Base-by-base conservation (phyloP, 2,888 invertebrate genomes). In the Baccha elongata region DNA sequence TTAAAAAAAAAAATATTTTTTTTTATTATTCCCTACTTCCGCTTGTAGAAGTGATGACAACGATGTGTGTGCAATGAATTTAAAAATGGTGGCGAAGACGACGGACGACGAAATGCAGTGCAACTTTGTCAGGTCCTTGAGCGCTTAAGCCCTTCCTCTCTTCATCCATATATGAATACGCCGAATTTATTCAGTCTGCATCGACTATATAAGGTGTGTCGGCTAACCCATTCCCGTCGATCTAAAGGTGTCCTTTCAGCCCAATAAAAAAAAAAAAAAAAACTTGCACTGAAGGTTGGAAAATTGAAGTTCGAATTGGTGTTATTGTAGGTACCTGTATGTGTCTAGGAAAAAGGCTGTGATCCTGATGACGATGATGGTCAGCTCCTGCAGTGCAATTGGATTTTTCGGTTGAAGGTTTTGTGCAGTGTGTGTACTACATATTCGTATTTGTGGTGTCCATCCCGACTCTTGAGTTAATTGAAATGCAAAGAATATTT, bases 401-500 rank as follows among this genome's bases (percentile, higher is more conserved):
- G 81, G 67, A 83, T 67, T 83, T 76, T 58, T 19, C 2, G 32
- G 50, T 11, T 42, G 17, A 52, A 40, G 29, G 8, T 23, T n/a
- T n/a, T 35, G 29, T 10, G 8, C 26, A 11, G 35, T 19, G 0
- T 35, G 23, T 35, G 15, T 40, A 8, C n/a, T 23, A 10, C 40
- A 19, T 29, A 29, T 42, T 23, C 17, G 6, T 42, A 37, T 15
- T 44, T 48, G 44, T 8, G 68, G 71, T 21, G 62, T 62, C 50
- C 48, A 64, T 68, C 62, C 44, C 5, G 26, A 40, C 76, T 78
- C 83, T 72, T 73, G 44, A 76, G 68, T 73, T 83, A 83, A 83
- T 83, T 83, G 76, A 83, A 83, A 83, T 83, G 76, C 83, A 83
- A 78, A 46, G 83, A 78, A 76, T 83, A 76, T 78, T 76, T 83